A percentile compares a stretch with the other conserved stretches of the same genome.
phyloP scores from a whole-genome alignment of 2,797 vertebrate species.

The Potorous gilbertii region DNA sequence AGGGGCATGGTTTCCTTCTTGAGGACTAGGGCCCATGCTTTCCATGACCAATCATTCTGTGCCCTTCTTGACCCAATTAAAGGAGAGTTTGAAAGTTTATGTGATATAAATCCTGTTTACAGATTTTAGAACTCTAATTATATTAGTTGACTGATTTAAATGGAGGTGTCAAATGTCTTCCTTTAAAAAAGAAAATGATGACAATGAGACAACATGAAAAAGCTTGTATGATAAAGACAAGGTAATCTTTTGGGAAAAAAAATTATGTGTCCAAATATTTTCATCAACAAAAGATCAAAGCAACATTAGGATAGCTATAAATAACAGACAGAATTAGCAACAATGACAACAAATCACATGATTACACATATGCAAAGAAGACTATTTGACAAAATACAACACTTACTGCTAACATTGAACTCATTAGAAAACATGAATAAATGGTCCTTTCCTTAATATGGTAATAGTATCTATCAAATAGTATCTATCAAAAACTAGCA shows the following conservation, averaged over 20 bases:
- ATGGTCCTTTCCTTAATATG: background rate
- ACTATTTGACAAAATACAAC: background rate
- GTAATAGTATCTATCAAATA: background rate
- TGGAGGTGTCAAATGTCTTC: background rate
- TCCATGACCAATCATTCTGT: background rate
- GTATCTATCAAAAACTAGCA: background rate
- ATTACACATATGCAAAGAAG: background rate
- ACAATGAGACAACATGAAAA: background rate
- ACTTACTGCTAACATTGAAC: background rate
- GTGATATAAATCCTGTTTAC: background rate
- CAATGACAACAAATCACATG: background rate
- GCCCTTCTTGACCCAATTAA: background rate
- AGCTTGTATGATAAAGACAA: background rate
- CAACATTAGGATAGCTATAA: background rate
- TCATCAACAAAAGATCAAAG: background rate
- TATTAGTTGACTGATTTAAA: background rate
- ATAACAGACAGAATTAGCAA: too few species aligned
- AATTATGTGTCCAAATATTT: background rate
- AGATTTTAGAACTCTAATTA: background rate
- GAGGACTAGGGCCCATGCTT: background rate
- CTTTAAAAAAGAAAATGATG: background rate
- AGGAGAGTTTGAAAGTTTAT: background rate
- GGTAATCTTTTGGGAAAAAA: background rate
- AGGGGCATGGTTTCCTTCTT: background rate
- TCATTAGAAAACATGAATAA: background rate